phyloP scores from a whole-genome alignment of 2,888 invertebrate genomes.

The Xestia sexstrigata region DNA sequence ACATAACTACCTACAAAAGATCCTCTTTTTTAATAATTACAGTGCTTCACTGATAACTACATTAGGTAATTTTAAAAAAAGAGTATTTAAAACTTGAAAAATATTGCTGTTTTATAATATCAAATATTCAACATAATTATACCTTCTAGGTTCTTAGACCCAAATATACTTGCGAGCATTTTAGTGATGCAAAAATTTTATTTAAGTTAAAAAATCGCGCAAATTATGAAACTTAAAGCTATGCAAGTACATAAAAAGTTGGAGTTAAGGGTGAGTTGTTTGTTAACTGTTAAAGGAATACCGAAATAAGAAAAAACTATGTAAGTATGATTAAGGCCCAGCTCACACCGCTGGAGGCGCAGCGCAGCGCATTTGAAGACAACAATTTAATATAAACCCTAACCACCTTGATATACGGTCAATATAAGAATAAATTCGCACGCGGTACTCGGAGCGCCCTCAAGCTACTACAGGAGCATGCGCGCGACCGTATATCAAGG shows the following conservation, averaged over 20 bases:
- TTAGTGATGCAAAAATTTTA: neutral
- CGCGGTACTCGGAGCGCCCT: no score
- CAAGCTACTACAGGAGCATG: no score
- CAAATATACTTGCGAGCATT: neutral
- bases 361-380: no score
- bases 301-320: neutral
- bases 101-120: conserved; percentile 17
- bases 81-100: conserved; percentile 3
- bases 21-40: neutral
- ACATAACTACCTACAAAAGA: neutral
- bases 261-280: neutral
- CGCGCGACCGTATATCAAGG: no score
- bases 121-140: neutral
- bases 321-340: no score
- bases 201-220: neutral
- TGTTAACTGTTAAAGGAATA: neutral
- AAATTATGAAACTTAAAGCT: neutral
- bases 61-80: neutral
- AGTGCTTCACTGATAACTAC: neutral
- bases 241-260: neutral
- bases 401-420: no score
- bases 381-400: no score
- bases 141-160: neutral
- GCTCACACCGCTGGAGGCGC: no score
- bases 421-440: no score